phyloP scores from a whole-genome alignment of 2,797 vertebrate species.

The Rhynchonycteris naso region DNA sequence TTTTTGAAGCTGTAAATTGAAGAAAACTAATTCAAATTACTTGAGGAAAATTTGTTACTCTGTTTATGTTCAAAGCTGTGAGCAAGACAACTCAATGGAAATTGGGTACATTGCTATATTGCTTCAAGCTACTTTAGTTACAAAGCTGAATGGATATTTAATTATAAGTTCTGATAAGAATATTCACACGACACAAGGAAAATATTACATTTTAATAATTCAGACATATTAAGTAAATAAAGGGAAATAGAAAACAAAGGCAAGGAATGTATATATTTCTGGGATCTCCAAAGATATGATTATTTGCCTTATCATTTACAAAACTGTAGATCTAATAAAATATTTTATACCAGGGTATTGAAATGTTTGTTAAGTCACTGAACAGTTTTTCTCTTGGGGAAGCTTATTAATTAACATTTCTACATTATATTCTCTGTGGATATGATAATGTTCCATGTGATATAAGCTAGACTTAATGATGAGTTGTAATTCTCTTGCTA shows the following conservation, averaged over 20 bases:
- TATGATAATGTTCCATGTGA: background rate
- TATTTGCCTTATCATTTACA: background rate
- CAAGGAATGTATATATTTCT: background rate
- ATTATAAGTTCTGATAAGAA: slow-evolving; percentile 63
- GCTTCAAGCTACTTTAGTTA: slow-evolving; percentile 53
- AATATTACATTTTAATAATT: background rate
- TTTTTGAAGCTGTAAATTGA: slow-evolving; percentile 38
- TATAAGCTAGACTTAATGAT: background rate
- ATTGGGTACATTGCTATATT: background rate
- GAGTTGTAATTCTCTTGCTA: background rate
- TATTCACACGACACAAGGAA: background rate
- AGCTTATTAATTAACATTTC: background rate
- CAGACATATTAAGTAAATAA: background rate
- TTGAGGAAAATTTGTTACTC: slow-evolving; percentile 42
- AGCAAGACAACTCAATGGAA: slow-evolving; percentile 52
- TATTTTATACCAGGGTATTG: background rate
- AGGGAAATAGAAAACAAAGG: slow-evolving; percentile 2
- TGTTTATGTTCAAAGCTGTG: slow-evolving; percentile 53
- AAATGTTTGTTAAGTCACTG: background rate
- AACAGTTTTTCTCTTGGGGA: background rate
- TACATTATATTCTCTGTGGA: background rate
- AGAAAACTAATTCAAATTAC: slow-evolving; percentile 62
- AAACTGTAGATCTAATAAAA: background rate
- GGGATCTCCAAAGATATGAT: background rate
- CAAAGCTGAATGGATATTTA: slow-evolving; percentile 38